phyloP scores from a whole-genome alignment of 2,113 vertebrate species.

The Chlorodrepanis virens region DNA sequence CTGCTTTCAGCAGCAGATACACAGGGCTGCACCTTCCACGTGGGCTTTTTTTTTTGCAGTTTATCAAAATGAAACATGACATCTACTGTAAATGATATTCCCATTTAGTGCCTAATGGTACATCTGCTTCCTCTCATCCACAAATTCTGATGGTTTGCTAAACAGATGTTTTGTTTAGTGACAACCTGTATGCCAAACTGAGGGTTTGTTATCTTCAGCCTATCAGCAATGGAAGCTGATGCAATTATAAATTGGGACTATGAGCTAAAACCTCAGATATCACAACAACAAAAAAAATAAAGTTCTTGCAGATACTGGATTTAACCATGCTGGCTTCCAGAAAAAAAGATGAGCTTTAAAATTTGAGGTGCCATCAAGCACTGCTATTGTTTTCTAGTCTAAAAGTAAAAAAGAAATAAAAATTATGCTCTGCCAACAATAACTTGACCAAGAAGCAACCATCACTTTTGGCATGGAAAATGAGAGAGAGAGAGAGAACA shows the following conservation, averaged over 20 bases:
- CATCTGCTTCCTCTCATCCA: neutral
- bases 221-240: neutral
- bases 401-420: neutral
- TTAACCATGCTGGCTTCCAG: accelerated
- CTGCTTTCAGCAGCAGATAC: neutral
- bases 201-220: neutral
- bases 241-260: neutral
- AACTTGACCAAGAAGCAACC: neutral
- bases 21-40: neutral
- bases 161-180: slow-evolving; percentile 5
- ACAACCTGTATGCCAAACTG: neutral
- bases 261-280: neutral
- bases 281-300: neutral
- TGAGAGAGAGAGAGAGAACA: neutral
- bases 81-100: slow-evolving; percentile 35
- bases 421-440: neutral
- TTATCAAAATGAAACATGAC: slow-evolving; percentile 45
- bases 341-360: neutral
- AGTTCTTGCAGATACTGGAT: neutral
- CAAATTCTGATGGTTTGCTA: neutral
- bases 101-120: slow-evolving; percentile 40
- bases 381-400: neutral
- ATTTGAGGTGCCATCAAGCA: neutral
- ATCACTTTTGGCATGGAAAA: neutral
- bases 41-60: neutral